Conservation (phyloP, 2,113 vertebrate species). For the Sylvietta virens region DNA sequence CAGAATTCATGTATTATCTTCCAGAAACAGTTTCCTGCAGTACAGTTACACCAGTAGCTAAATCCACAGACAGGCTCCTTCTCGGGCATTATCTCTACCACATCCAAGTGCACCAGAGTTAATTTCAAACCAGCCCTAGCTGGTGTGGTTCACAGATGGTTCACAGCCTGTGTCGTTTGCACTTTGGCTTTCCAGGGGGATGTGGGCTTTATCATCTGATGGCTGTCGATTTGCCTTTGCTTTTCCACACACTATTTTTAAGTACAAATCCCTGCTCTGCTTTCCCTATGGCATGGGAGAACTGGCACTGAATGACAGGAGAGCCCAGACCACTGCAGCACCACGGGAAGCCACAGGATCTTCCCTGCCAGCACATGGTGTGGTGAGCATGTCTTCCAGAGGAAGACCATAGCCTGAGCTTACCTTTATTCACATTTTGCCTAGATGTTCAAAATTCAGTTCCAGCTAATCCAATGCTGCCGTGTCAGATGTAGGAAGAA, state of each 20-base stretch:
- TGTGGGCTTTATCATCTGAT: background rate
- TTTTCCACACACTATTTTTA: background rate
- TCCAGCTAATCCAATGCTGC: background rate
- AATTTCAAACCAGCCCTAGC: background rate
- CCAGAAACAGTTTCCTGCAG: background rate
- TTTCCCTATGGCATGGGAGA: background rate
- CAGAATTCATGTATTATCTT: background rate
- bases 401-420: background rate
- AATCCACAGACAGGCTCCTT: background rate
- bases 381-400: background rate
- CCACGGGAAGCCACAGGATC: background rate
- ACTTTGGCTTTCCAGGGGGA: background rate
- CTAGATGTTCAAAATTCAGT: background rate
- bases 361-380: background rate
- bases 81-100: rapidly evolving
- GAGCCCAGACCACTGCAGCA: background rate
- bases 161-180: background rate
- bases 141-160: background rate
- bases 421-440: background rate
- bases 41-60: background rate
- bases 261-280: background rate
- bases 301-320: background rate
- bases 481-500: background rate
- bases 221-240: background rate
- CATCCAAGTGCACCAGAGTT: background rate